Percentiles rank a stretch among this genome's conserved stretches.
phyloP scores from a whole-genome alignment of 2,797 vertebrate species.

The Ctenopoma kingsleyae region DNA sequence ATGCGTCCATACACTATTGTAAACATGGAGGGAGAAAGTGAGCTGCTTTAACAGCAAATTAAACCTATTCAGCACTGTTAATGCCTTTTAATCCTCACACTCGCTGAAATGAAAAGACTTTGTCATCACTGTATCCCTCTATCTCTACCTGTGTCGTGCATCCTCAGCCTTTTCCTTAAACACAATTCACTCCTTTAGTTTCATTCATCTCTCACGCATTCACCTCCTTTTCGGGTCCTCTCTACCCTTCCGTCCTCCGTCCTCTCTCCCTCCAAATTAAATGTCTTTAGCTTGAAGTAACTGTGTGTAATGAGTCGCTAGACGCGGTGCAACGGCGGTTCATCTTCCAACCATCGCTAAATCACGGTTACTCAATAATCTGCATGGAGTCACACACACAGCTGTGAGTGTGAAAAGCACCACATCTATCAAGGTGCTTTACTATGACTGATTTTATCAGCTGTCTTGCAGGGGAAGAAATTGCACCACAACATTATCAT shows the following conservation, averaged over 20 bases:
- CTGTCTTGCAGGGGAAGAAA: slow-evolving; percentile 71
- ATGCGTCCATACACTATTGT: slow-evolving; percentile 22
- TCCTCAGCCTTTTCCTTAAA: slow-evolving; percentile 19
- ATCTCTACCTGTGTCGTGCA: slow-evolving; percentile 33
- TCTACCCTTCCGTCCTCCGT: slow-evolving; percentile 21
- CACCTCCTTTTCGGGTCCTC: slow-evolving; percentile 5
- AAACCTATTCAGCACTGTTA: slow-evolving; percentile 66
- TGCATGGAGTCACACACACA: slow-evolving; percentile 52
- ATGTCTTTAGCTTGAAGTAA: slow-evolving; percentile 71
- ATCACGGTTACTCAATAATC: slow-evolving; percentile 81
- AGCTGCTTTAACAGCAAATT: slow-evolving; percentile 63
- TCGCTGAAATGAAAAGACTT: slow-evolving; percentile 57
- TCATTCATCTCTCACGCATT: slow-evolving; percentile 37
- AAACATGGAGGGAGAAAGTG: slow-evolving; percentile 42
- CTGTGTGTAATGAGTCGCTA: slow-evolving; percentile 67
- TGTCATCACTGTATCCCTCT: slow-evolving; percentile 42
- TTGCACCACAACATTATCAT: slow-evolving; percentile 79
- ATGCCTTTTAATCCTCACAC: slow-evolving; percentile 56
- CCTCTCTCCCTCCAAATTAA: slow-evolving; percentile 65
- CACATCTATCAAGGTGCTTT: slow-evolving; percentile 69
- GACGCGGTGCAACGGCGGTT: slow-evolving; percentile 68
- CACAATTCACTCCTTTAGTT: slow-evolving; percentile 26
- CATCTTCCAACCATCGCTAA: slow-evolving; percentile 76
- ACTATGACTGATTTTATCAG: slow-evolving; percentile 78
- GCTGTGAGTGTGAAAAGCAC: slow-evolving; percentile 31